These are phyloP conservation scores for Amphipoea oculea DNA, from an alignment of 2,888 invertebrate genomes.

Conservation along the genomic window DNA sequence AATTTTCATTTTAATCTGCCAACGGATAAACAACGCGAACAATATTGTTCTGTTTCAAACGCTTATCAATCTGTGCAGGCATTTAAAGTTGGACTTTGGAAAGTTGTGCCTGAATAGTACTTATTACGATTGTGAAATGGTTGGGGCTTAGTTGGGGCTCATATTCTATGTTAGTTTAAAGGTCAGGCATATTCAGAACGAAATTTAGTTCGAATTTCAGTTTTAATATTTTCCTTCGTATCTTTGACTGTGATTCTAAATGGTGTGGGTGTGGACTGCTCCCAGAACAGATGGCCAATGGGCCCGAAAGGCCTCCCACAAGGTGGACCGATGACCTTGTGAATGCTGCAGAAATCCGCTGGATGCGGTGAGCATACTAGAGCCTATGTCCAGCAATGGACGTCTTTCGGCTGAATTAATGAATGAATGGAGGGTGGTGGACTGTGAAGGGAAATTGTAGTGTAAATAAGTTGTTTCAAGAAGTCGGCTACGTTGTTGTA, in stretches of 20 bases:
- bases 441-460: no score
- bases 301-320: neutral
- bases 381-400: neutral
- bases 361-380: neutral
- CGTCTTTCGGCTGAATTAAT: no score
- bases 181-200: neutral
- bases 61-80: constrained; percentile 51
- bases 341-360: neutral
- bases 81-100: constrained; percentile 43
- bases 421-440: no score
- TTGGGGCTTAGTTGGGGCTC: constrained; percentile 14
- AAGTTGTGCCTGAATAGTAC: constrained; percentile 40
- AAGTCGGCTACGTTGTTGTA: no score
- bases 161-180: constrained; percentile 11
- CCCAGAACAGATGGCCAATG: neutral
- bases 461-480: no score
- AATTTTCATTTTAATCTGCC: constrained; percentile 55
- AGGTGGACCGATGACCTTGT: neutral
- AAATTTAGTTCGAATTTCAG: neutral
- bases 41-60: constrained; percentile 53
- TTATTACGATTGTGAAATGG: constrained; percentile 31
- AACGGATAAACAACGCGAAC: constrained; percentile 42
- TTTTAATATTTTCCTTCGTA: neutral
- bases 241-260: neutral
- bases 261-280: neutral